A percentile compares a stretch with the other conserved stretches of the same genome.
Evolutionary conservation across 2,797 vertebrate species (phyloP).

Genomic region (Somateria mollissima): DNA sequence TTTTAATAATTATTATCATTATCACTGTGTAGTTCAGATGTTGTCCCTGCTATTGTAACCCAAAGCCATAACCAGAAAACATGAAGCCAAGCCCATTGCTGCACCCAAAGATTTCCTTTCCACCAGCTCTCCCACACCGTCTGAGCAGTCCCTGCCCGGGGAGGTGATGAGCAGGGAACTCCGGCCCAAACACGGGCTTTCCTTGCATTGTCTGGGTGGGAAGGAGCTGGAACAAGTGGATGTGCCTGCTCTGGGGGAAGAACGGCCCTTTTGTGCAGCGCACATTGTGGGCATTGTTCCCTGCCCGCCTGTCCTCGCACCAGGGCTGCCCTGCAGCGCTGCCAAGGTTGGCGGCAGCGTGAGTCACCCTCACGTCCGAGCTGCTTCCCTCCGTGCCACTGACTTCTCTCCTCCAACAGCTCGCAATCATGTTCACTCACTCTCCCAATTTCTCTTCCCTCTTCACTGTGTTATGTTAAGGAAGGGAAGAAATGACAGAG

Average conservation of each 20-base stretch:
- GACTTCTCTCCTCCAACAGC: neutral
- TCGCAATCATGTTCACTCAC: rapidly evolving
- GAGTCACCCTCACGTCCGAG: neutral
- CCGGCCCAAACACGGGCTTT: neutral
- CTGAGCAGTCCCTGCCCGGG: neutral
- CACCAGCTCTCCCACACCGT: rapidly evolving
- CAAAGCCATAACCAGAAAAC: rapidly evolving
- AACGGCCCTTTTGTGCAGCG: constrained; percentile 11
- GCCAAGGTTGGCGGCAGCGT: neutral
- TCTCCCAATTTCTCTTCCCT: neutral
- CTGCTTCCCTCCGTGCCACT: neutral
- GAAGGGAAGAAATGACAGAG: neutral
- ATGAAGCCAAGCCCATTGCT: neutral
- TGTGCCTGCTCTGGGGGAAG: neutral
- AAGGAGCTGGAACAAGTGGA: neutral
- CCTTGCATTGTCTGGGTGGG: neutral
- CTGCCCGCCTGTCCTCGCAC: neutral
- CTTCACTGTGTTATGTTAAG: rapidly evolving
- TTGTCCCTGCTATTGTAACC: neutral
- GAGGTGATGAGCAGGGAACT: neutral
- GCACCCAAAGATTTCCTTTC: rapidly evolving
- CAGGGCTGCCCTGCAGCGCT: neutral
- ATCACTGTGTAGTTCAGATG: neutral
- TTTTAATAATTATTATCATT: rapidly evolving
- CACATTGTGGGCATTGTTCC: neutral